These are phyloP conservation scores for Malaclemys terrapin DNA, from an alignment of 2,113 vertebrate genomes.

Conservation along the genomic window DNA sequence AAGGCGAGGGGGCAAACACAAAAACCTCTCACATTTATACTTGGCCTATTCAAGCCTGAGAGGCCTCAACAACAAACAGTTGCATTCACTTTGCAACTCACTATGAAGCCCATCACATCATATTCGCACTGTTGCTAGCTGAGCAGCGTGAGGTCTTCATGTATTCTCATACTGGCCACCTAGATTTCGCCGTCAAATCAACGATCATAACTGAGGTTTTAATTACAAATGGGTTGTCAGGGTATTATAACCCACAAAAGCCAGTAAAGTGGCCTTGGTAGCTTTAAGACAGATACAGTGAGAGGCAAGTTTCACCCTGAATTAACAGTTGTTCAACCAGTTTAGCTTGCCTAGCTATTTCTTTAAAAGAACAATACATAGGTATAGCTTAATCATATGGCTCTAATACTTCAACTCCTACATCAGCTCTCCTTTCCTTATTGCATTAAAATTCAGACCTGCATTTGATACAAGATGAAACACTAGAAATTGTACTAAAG, in stretches of 20 bases:
- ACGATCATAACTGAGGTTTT: background rate
- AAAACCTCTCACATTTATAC: background rate
- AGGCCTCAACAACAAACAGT: background rate
- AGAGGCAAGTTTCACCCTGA: constrained; percentile 22
- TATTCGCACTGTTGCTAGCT: background rate
- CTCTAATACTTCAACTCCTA: background rate
- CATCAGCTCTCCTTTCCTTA: background rate
- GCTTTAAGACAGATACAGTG: background rate
- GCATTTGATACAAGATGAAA: background rate
- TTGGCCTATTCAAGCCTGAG: background rate
- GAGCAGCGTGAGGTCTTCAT: background rate
- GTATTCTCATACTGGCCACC: background rate
- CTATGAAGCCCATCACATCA: background rate
- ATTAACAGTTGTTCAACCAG: constrained; percentile 40
- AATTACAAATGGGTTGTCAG: background rate
- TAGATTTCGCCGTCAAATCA: background rate
- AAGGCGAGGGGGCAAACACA: background rate
- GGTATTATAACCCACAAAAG: background rate
- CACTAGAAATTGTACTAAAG: background rate
- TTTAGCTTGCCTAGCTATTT: constrained; percentile 20
- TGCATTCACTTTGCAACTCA: background rate
- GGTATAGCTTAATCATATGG: background rate
- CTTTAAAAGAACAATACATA: background rate
- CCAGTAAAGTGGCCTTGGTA: background rate
- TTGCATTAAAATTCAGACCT: background rate